phyloP scores from a whole-genome alignment of 2,113 vertebrate species.

The Amblyornis subalaris region DNA sequence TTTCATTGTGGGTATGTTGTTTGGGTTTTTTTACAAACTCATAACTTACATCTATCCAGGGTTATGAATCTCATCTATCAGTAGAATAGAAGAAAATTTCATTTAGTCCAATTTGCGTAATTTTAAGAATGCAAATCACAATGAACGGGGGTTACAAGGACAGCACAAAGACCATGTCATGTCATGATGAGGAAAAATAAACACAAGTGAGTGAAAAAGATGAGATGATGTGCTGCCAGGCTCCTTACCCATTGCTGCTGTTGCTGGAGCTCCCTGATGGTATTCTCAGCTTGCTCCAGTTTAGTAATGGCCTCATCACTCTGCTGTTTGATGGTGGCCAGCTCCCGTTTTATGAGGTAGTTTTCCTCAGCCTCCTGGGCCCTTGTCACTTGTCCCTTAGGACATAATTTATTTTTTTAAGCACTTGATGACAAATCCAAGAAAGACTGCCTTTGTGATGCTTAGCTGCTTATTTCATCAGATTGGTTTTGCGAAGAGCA shows the following conservation, averaged over 20 bases:
- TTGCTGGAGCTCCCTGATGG: constrained; percentile 92
- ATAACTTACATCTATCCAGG: not conserved
- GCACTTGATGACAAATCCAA: constrained; percentile 71
- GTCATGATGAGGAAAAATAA: constrained; percentile 21
- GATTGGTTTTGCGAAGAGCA: constrained; percentile 58
- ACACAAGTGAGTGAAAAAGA: constrained; percentile 35
- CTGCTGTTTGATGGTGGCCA: constrained; percentile 97
- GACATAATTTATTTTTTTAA: constrained; percentile 84
- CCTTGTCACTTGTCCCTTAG: constrained; percentile 99
- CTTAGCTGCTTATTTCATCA: constrained; percentile 62
- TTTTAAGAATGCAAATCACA: constrained; percentile 22
- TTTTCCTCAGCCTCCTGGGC: constrained; percentile 99
- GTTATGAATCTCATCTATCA: not conserved
- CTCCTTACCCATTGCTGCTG: constrained; percentile 92
- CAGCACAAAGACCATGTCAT: constrained; percentile 50
- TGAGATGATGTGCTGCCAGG: constrained; percentile 63
- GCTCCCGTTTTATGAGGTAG: constrained; percentile 99
- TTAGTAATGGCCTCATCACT: constrained; percentile 90
- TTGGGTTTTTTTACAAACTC: not conserved
- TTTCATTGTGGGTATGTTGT: not conserved
- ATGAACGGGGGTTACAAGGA: constrained; percentile 44
- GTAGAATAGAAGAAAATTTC: not conserved
- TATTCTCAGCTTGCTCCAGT: constrained; percentile 91
- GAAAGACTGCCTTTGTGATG: constrained; percentile 66
- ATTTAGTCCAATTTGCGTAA: not conserved